phyloP scores from a whole-genome alignment of 2,888 invertebrate species.

The Dynastes tityus region DNA sequence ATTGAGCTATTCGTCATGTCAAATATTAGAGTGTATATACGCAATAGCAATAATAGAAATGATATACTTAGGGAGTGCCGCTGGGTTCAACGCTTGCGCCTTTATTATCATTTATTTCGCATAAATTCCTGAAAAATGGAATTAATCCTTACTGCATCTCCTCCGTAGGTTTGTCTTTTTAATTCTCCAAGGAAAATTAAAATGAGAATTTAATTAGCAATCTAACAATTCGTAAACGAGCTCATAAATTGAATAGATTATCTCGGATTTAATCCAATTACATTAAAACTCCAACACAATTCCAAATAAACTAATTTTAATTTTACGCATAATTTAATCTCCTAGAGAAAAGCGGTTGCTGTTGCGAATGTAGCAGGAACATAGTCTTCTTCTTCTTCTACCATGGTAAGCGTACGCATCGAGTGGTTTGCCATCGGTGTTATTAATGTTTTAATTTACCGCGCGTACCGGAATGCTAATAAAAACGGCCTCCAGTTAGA shows the following conservation, averaged over 20 bases:
- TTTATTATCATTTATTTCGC: background rate
- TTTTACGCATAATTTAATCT: conserved; percentile 9
- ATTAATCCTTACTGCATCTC: background rate
- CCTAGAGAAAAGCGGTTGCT: background rate
- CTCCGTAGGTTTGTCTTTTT: background rate
- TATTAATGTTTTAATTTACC: conserved; percentile 32
- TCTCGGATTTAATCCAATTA: background rate
- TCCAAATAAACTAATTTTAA: conserved; percentile 1
- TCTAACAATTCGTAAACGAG: background rate
- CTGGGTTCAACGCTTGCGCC: background rate
- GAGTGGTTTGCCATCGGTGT: background rate
- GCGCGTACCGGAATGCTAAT: conserved; percentile 6
- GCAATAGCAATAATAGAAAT: background rate
- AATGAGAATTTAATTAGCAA: background rate
- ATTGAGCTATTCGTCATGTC: background rate
- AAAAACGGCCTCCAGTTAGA: conserved; percentile 26
- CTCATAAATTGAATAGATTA: background rate
- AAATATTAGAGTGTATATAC: background rate
- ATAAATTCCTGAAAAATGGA: background rate
- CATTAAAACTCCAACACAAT: background rate
- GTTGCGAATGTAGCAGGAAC: background rate
- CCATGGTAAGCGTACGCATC: background rate
- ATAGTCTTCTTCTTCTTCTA: background rate
- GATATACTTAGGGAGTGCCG: background rate
- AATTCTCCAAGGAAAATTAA: background rate